Conservation (phyloP, 2,888 invertebrate species). For the Reticulitermes lucifugus region DNA sequence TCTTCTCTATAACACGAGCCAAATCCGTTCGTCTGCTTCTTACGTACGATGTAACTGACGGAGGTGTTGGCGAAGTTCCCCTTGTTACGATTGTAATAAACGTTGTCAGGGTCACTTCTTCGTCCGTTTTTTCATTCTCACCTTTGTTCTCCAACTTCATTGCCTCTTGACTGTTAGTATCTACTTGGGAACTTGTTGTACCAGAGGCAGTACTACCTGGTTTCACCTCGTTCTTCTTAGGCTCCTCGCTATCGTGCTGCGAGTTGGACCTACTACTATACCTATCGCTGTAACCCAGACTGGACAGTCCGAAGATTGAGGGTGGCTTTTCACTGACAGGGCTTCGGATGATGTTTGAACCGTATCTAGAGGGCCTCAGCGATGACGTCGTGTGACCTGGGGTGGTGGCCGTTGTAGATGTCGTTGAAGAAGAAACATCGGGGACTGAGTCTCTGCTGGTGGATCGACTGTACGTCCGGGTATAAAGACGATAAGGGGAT, state of each 20-base stretch:
- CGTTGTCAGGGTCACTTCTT: constrained; percentile 37
- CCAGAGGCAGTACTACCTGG: background rate
- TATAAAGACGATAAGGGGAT: constrained; percentile 50
- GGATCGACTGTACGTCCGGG: constrained; percentile 47
- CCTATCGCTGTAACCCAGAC: constrained; percentile 23
- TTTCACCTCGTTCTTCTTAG: background rate
- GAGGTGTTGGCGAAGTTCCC: constrained; percentile 83
- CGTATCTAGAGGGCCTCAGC: constrained; percentile 55
- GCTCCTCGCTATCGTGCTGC: constrained; percentile 35
- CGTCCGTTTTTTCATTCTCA: constrained; percentile 5
- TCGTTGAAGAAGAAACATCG: constrained; percentile 39
- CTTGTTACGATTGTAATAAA: constrained; percentile 75
- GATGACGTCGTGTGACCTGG: constrained; percentile 46
- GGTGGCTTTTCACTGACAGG: constrained; percentile 57
- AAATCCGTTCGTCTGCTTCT: constrained; percentile 78
- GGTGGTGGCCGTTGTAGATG: constrained; percentile 44
- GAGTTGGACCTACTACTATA: constrained; percentile 36
- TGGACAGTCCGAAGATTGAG: constrained; percentile 55
- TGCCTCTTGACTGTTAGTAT: background rate
- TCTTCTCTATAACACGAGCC: constrained; percentile 78
- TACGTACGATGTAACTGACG: constrained; percentile 71
- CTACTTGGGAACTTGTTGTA: background rate
- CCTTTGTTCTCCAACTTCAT: background rate
- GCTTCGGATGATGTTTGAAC: constrained; percentile 56
- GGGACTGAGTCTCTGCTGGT: constrained; percentile 51